These are phyloP conservation scores for Mactra quadrangularis DNA, from an alignment of 1,140 invertebrate genomes.

Conservation along the genomic window DNA sequence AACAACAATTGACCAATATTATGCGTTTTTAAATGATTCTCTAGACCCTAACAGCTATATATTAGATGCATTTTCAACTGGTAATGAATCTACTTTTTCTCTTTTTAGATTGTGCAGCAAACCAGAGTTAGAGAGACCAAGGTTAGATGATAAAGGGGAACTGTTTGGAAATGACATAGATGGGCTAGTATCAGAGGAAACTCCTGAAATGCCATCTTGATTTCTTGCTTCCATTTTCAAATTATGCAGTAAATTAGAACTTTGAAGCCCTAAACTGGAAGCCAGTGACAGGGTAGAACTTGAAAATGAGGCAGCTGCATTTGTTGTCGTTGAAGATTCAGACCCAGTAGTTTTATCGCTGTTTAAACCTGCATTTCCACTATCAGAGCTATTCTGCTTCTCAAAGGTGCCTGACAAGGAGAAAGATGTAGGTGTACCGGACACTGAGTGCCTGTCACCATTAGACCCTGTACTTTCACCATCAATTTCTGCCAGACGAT, in stretches of 20 bases:
- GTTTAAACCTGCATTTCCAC: constrained; percentile 45
- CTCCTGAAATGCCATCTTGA: not conserved
- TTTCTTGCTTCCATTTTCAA: constrained; percentile 30
- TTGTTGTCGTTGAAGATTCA: constrained; percentile 7
- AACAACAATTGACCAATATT: constrained; percentile 4
- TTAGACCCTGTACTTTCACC: constrained; percentile 43
- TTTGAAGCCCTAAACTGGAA: constrained; percentile 24
- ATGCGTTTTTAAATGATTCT: not conserved
- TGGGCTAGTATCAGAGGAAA: not conserved
- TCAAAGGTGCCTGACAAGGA: constrained; percentile 27
- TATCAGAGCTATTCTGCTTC: constrained; percentile 27
- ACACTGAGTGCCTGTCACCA: constrained; percentile 24
- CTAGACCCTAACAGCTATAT: not conserved
- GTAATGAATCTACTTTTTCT: constrained; percentile 19
- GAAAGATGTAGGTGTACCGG: constrained; percentile 21
- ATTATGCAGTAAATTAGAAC: constrained; percentile 23
- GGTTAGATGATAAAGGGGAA: not conserved
- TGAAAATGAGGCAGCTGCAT: constrained; percentile 1
- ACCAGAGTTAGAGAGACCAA: constrained; percentile 14
- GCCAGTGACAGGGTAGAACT: constrained; percentile 28
- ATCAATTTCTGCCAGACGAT: constrained; percentile 31
- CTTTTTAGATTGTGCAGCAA: constrained; percentile 31
- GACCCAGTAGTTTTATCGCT: constrained; percentile 30
- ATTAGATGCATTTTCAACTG: constrained; percentile 38
- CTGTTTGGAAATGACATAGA: constrained; percentile 12